Evolutionary conservation across 2,797 vertebrate genomes (phyloP).

Genomic region (Sebastes oblongus): DNA sequence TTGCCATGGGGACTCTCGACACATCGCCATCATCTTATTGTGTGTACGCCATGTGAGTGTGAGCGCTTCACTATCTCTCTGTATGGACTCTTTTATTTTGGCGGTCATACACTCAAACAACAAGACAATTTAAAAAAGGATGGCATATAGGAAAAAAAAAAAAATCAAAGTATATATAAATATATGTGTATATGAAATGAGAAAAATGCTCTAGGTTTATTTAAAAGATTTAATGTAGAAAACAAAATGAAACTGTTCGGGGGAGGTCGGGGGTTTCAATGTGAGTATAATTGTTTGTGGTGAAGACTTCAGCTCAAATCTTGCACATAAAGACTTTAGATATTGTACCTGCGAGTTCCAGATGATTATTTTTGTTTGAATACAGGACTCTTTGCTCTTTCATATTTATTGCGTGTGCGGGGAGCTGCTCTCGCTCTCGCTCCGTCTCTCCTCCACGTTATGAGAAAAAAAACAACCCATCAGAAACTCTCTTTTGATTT

Average conservation of each 20-base stretch:
- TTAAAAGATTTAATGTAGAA: conserved; percentile 81
- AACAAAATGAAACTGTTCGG: conserved; percentile 51
- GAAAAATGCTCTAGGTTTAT: conserved; percentile 81
- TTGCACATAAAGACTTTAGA: conserved; percentile 87
- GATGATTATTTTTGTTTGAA: conserved; percentile 80
- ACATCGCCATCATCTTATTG: background rate
- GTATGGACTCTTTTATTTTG: conserved; percentile 32
- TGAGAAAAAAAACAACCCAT: conserved; percentile 1
- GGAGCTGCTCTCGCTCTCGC: conserved; percentile 18
- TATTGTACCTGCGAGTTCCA: conserved; percentile 83
- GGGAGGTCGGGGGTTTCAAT: conserved; percentile 65
- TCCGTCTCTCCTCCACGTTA: conserved; percentile 37
- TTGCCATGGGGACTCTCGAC: conserved; percentile 25
- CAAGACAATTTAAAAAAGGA: conserved; percentile 53
- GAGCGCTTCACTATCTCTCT: conserved; percentile 51
- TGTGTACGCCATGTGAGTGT: conserved; percentile 27
- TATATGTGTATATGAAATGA: conserved; percentile 85
- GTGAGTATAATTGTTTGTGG: conserved; percentile 81
- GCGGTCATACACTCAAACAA: conserved; percentile 44
- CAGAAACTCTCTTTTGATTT: conserved; percentile 33
- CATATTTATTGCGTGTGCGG: conserved; percentile 84
- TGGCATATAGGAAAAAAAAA: conserved; percentile 71
- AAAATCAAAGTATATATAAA: conserved; percentile 73
- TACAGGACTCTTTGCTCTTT: conserved; percentile 81
- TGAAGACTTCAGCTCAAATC: conserved; percentile 83